These are phyloP conservation scores for Chloroceryle aenea DNA, from an alignment of 2,113 vertebrate genomes.

Conservation along the genomic window DNA sequence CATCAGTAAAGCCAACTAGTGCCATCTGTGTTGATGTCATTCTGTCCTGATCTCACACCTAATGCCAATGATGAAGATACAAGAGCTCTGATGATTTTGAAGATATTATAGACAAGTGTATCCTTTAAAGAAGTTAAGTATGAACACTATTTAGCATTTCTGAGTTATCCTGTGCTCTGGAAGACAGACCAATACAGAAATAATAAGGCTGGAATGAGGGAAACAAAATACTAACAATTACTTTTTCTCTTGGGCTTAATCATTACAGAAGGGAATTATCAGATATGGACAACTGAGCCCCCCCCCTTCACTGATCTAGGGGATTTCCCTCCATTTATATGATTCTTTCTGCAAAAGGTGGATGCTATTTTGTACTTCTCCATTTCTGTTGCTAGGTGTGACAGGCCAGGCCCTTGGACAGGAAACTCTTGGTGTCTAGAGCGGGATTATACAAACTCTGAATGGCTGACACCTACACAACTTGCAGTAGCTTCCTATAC, in stretches of 20 bases:
- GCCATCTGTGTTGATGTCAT: not conserved
- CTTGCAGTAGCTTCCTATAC: not conserved
- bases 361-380: not conserved
- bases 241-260: not conserved
- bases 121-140: not conserved
- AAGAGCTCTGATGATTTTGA: not conserved
- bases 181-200: not conserved
- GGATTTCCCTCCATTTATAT: not conserved
- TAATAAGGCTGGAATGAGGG: not conserved
- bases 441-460: not conserved
- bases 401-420: not conserved
- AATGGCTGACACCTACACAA: not conserved
- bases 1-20: not conserved
- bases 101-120: not conserved
- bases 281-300: not conserved
- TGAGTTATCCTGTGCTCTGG: not conserved
- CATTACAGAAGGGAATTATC: not conserved
- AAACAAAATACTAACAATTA: not conserved
- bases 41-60: not conserved
- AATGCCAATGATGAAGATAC: not conserved
- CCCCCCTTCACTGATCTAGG: not conserved
- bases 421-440: not conserved
- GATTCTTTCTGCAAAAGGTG: not conserved
- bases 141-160: not conserved
- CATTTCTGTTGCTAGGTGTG: not conserved